Evolutionary conservation across 1,140 invertebrate genomes (phyloP).

Genomic region (Sesamia nonagrioides): DNA sequence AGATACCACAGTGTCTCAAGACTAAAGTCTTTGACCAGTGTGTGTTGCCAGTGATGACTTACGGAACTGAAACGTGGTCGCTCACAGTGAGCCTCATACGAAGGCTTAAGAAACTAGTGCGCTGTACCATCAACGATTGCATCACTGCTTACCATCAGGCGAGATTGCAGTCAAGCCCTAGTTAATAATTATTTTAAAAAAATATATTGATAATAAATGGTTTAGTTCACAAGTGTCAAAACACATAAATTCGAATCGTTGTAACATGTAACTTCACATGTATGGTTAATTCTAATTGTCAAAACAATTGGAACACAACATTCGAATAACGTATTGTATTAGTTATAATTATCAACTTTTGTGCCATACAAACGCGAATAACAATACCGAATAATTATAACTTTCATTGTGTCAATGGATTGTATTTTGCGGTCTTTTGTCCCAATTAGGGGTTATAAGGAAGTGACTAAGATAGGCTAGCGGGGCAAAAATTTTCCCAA

Average conservation of each 20-base stretch:
- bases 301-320: slow-evolving; percentile 1
- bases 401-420: slow-evolving; percentile 11
- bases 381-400: slow-evolving; percentile 29
- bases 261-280: background rate
- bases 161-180: no score
- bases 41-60: no score
- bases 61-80: no score
- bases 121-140: no score
- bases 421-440: background rate
- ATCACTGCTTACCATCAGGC: no score
- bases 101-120: no score
- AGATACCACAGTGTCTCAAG: no score
- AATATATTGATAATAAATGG: no score
- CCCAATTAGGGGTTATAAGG: background rate
- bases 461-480: background rate
- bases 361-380: slow-evolving; percentile 17
- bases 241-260: background rate
- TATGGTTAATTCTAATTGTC: background rate
- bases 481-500: background rate
- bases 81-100: no score
- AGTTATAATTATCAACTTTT: slow-evolving; percentile 35
- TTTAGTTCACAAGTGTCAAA: no score
- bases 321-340: slow-evolving; percentile 22
- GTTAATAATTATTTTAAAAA: no score
- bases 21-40: no score